A percentile compares a stretch with the other conserved stretches of the same genome.
Conservation (phyloP, 1,140 invertebrate genomes). For the Drosophila rufa region DNA sequence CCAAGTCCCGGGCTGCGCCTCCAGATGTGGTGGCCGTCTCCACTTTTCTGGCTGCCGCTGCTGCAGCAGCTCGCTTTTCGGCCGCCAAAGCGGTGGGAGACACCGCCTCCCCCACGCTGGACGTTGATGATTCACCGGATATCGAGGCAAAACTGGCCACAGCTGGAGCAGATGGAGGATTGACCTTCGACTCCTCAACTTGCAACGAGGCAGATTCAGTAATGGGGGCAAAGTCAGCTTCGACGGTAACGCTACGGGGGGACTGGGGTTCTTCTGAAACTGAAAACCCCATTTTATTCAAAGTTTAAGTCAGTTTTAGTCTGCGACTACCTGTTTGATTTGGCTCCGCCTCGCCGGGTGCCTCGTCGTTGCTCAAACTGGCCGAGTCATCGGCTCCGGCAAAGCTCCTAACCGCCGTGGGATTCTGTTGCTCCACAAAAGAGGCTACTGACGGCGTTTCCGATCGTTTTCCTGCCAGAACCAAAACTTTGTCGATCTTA, state of each 20-base stretch:
- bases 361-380: conserved; percentile 2
- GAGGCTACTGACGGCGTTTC: conserved; percentile 49
- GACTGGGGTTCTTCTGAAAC: background rate
- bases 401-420: conserved; percentile 34
- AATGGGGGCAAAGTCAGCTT: background rate
- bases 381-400: conserved; percentile 46
- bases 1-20: background rate
- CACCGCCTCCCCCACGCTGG: background rate
- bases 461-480: conserved; percentile 67
- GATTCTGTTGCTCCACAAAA: background rate
- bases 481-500: conserved; percentile 87
- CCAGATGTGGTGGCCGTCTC: conserved; percentile 1
- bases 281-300: background rate
- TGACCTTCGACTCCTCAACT: background rate
- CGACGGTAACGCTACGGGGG: background rate
- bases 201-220: background rate
- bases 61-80: conserved; percentile 18
- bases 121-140: background rate
- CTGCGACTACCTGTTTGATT: background rate
- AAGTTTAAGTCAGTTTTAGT: no score
- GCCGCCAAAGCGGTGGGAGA: conserved; percentile 29
- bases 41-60: conserved; percentile 4
- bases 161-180: background rate
- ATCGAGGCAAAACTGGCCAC: conserved; percentile 5
- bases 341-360: background rate